Conservation (phyloP, 2,797 vertebrate genomes). For the Anguilla pacifica region DNA sequence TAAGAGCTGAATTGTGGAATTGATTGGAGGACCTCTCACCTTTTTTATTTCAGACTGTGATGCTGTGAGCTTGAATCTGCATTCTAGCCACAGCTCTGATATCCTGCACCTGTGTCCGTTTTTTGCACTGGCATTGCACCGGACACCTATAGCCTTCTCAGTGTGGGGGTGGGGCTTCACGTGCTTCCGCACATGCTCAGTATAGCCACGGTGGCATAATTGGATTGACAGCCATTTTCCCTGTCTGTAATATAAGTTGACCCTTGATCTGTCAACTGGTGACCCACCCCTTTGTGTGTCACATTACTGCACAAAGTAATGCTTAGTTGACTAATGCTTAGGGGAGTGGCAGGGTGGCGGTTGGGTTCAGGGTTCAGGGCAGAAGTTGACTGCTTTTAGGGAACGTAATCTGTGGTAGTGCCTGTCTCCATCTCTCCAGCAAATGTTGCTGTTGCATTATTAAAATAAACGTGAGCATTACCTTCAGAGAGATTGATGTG, state of each 20-base stretch:
- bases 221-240: not conserved
- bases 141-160: not conserved
- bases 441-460: not conserved
- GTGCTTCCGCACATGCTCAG: not conserved
- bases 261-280: not conserved
- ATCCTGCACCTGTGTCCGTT: not conserved
- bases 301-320: not conserved
- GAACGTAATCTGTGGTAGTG: not conserved
- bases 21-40: not conserved
- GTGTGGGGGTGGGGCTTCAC: not conserved
- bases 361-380: not conserved
- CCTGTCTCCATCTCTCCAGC: not conserved
- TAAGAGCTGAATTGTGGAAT: not conserved
- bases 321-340: not conserved
- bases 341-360: not conserved
- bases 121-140: not conserved
- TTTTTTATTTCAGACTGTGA: conserved; percentile 7
- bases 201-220: not conserved
- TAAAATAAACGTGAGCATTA: not conserved
- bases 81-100: not conserved
- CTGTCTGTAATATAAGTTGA: not conserved
- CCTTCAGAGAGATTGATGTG: not conserved
- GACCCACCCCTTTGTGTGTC: not conserved
- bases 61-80: not conserved
- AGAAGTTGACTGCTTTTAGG: not conserved